These are phyloP conservation scores for Cheiracanthium punctorium DNA, from an alignment of 2,888 invertebrate genomes.

Conservation along the genomic window DNA sequence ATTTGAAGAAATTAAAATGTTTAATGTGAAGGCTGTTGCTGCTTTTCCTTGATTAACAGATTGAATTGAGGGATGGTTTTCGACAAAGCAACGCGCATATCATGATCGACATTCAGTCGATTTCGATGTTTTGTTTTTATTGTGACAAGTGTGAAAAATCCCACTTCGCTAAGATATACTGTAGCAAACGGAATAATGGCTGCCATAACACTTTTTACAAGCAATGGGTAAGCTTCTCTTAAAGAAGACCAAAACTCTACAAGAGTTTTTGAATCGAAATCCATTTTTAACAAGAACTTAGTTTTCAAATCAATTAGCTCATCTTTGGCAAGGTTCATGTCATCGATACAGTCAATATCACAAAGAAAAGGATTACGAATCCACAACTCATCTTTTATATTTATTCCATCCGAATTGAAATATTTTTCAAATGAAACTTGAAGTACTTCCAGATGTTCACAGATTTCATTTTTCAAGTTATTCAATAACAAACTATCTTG, in stretches of 20 bases:
- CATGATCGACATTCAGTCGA: conserved; percentile 35
- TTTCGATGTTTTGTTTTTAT: conserved; percentile 42
- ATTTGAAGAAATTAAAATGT: too few species aligned
- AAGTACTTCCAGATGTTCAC: too few species aligned
- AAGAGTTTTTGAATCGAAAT: too few species aligned
- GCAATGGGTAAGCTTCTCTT: too few species aligned
- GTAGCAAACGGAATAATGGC: conserved; percentile 42
- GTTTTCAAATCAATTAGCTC: conserved; percentile 53
- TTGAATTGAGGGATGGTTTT: conserved; percentile 44
- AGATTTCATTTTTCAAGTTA: too few species aligned
- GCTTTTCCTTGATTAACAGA: conserved; percentile 44
- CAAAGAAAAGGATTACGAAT: conserved; percentile 19
- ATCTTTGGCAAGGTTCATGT: conserved; percentile 54
- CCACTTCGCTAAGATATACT: conserved; percentile 39
- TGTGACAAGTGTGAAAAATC: conserved; percentile 36
- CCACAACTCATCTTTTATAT: conserved; percentile 19
- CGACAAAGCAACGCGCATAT: conserved; percentile 41
- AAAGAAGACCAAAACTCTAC: too few species aligned
- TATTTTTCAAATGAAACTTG: too few species aligned
- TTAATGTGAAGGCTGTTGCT: conserved; percentile 48
- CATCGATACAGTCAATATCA: conserved; percentile 46
- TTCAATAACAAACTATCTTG: conserved; percentile 32
- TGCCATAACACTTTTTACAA: conserved; percentile 41
- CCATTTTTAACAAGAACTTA: conserved; percentile 47
- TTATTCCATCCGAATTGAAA: conserved; percentile 11